A percentile compares a stretch with the other conserved stretches of the same genome.
These are phyloP conservation scores for Phyllopteryx taeniolatus DNA, from an alignment of 2,113 vertebrate species.

Conservation along the genomic window DNA sequence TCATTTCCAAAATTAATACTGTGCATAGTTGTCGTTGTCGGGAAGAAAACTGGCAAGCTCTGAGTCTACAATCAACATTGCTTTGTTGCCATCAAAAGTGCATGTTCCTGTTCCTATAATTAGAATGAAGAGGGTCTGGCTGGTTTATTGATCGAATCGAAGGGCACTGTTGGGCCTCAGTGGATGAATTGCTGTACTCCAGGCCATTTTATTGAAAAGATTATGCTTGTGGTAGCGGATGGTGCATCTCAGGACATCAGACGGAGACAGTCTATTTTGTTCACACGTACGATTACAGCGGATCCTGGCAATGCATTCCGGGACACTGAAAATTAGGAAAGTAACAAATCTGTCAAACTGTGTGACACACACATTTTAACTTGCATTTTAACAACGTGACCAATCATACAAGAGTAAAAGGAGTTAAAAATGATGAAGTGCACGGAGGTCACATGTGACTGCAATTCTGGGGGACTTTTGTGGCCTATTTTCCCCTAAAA, in stretches of 20 bases:
- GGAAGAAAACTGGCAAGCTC: not conserved
- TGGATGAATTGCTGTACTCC: not conserved
- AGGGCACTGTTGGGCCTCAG: not conserved
- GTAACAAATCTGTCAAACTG: not conserved
- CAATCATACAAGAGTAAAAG: not conserved
- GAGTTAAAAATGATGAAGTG: not conserved
- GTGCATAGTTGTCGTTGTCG: not conserved
- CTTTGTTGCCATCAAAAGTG: not conserved
- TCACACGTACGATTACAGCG: too few species aligned
- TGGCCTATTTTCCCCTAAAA: not conserved
- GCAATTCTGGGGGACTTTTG: not conserved
- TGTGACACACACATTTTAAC: not conserved
- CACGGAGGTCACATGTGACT: not conserved
- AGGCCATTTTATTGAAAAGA: not conserved
- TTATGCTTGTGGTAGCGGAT: not conserved
- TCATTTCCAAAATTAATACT: not conserved
- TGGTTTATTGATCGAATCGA: constrained; percentile 3
- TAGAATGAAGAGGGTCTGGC: not conserved
- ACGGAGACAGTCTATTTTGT: not conserved
- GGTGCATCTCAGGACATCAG: not conserved
- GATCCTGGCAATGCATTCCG: too few species aligned
- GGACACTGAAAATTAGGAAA: too few species aligned
- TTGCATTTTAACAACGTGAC: not conserved
- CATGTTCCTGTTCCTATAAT: not conserved
- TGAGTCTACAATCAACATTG: not conserved